phyloP scores from a whole-genome alignment of 2,888 invertebrate genomes.

The Cosmopolites sordidus region DNA sequence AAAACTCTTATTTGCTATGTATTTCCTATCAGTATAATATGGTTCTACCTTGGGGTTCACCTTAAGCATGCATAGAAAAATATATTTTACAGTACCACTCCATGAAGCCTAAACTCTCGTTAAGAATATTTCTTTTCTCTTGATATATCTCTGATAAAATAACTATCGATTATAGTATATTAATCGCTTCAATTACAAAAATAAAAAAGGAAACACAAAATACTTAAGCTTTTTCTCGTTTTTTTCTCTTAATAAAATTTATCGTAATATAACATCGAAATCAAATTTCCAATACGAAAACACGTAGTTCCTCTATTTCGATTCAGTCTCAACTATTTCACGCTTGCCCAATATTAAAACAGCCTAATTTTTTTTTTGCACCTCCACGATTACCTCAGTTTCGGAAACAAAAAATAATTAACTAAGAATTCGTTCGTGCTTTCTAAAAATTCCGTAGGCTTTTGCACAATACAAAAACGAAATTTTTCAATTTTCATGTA shows the following conservation, averaged over 20 bases:
- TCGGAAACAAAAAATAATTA: constrained; percentile 1
- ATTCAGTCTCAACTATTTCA: too few relatives aligned
- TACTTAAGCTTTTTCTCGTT: too few relatives aligned
- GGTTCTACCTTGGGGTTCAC: too few relatives aligned
- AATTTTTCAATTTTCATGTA: background rate
- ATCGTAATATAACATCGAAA: too few relatives aligned
- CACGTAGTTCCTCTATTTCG: too few relatives aligned
- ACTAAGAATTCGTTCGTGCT: constrained; percentile 10
- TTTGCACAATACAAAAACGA: constrained; percentile 10
- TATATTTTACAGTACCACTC: background rate
- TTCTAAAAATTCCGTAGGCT: constrained; percentile 21
- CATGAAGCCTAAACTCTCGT: background rate
- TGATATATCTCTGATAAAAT: background rate
- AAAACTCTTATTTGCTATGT: too few relatives aligned
- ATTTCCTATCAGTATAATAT: too few relatives aligned
- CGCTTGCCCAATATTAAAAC: too few relatives aligned
- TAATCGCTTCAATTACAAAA: constrained; percentile 1
- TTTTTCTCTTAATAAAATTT: too few relatives aligned
- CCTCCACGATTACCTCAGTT: too few relatives aligned
- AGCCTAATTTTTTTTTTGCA: background rate
- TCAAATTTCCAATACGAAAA: too few relatives aligned
- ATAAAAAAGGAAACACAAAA: background rate
- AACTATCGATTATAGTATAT: background rate
- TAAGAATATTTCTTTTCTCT: background rate
- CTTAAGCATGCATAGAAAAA: too few relatives aligned